phyloP scores from a whole-genome alignment of 2,797 vertebrate genomes.

The Graptemys geographica region DNA sequence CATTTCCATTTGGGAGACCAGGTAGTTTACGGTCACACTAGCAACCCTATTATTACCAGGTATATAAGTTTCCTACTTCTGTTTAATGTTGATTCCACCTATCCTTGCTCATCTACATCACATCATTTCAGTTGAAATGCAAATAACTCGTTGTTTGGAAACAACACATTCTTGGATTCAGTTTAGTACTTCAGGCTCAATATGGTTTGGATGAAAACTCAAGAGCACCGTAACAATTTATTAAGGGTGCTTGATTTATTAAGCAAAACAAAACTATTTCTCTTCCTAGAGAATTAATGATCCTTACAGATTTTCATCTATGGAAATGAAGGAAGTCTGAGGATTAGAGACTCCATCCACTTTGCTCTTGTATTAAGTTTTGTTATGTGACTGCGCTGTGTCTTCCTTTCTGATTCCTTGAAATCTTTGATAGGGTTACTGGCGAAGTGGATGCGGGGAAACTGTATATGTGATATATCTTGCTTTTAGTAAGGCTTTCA shows the following conservation, averaged over 20 bases:
- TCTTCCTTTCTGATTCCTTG: not conserved
- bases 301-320: not conserved
- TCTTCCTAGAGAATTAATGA: too few relatives aligned
- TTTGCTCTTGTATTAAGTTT: constrained; percentile 20
- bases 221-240: not conserved
- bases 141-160: not conserved
- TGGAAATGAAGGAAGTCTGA: not conserved
- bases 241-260: too few relatives aligned
- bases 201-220: not conserved
- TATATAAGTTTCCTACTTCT: not conserved
- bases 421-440: not conserved
- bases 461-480: too few relatives aligned
- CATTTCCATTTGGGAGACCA: not conserved
- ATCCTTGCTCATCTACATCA: not conserved
- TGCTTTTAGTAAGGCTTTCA: too few relatives aligned
- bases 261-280: too few relatives aligned
- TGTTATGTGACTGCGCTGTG: not conserved
- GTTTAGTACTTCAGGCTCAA: not conserved
- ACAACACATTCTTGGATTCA: too few relatives aligned
- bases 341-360: not conserved
- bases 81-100: not conserved
- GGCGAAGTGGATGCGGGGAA: not conserved
- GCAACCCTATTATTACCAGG: not conserved
- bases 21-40: not conserved
- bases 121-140: not conserved